phyloP scores from a whole-genome alignment of 1,140 invertebrate species.

The Drosophila tropicalis region DNA sequence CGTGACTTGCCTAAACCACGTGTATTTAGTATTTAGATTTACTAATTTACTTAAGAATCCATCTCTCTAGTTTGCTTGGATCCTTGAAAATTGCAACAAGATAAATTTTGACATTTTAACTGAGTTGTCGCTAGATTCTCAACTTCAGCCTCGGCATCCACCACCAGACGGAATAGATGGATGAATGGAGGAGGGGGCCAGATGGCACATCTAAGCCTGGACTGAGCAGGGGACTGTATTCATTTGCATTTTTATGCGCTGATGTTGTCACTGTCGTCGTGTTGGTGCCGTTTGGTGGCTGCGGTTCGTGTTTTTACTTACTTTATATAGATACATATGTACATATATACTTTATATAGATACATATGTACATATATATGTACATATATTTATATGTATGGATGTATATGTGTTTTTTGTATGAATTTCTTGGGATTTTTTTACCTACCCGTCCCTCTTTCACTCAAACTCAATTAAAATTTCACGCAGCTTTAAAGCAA shows the following conservation, averaged over 20 bases:
- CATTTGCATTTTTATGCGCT: slow-evolving; percentile 68
- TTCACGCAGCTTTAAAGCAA: slow-evolving; percentile 16
- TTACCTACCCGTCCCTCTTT: slow-evolving; percentile 9
- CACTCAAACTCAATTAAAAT: slow-evolving; percentile 21
- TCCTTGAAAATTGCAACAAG: slow-evolving; percentile 32
- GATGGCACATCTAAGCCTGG: neutral
- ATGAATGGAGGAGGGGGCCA: too few species aligned
- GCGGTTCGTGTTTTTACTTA: slow-evolving; percentile 46
- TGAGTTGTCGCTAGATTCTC: slow-evolving; percentile 25
- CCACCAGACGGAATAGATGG: too few species aligned
- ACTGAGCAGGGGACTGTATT: slow-evolving; percentile 21
- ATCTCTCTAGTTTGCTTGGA: slow-evolving; percentile 11
- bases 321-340: slow-evolving; percentile 19
- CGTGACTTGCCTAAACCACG: neutral
- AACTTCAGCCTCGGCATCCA: neutral
- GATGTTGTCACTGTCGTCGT: slow-evolving; percentile 26
- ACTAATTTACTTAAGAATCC: neutral
- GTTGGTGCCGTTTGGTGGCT: slow-evolving; percentile 7
- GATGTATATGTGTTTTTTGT: neutral
- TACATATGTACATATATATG: slow-evolving; percentile 2
- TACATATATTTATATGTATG: slow-evolving; percentile 5
- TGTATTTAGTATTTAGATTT: slow-evolving; percentile 9
- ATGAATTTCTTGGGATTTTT: slow-evolving; percentile 19
- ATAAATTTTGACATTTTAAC: slow-evolving; percentile 53
- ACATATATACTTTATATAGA: too few species aligned